Percentiles rank a stretch among this genome's conserved stretches.
Evolutionary conservation across 2,797 vertebrate genomes (phyloP).

Genomic region (Macroramphosus scolopax): DNA sequence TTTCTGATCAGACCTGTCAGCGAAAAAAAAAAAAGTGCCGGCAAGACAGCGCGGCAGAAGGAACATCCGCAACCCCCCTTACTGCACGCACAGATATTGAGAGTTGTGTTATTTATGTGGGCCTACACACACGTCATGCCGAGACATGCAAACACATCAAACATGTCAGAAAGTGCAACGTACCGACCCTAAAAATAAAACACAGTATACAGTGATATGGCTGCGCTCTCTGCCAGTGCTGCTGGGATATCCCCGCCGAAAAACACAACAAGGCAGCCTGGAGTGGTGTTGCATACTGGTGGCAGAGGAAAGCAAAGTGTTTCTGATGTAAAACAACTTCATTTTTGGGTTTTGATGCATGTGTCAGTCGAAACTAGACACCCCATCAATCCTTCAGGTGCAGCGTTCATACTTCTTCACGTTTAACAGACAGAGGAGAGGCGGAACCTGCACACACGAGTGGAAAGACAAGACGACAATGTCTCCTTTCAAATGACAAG

Average conservation of each 20-base stretch:
- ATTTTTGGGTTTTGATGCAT: not conserved
- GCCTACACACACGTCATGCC: slow-evolving; percentile 56
- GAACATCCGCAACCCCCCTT: slow-evolving; percentile 62
- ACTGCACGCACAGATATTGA: slow-evolving; percentile 54
- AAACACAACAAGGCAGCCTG: slow-evolving; percentile 1
- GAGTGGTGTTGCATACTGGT: slow-evolving; percentile 17
- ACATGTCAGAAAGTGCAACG: slow-evolving; percentile 73
- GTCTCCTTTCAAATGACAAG: no score
- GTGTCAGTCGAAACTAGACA: slow-evolving; percentile 4
- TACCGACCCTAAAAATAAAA: slow-evolving; percentile 64
- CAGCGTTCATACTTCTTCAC: not conserved
- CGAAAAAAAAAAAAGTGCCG: slow-evolving; percentile 69
- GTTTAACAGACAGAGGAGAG: no score
- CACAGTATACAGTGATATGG: slow-evolving; percentile 41
- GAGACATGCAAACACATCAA: slow-evolving; percentile 76
- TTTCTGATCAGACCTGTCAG: slow-evolving; percentile 84
- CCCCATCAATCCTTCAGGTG: not conserved
- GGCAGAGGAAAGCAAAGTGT: slow-evolving; percentile 28
- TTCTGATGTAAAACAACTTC: slow-evolving; percentile 18
- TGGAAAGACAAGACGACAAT: no score
- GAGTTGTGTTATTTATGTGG: slow-evolving; percentile 79
- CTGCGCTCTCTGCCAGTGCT: slow-evolving; percentile 27
- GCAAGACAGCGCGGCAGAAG: slow-evolving; percentile 73
- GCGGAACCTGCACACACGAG: no score
- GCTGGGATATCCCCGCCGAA: slow-evolving; percentile 32